phyloP scores from a whole-genome alignment of 1,140 invertebrate species.

The Heliconius hewitsoni region DNA sequence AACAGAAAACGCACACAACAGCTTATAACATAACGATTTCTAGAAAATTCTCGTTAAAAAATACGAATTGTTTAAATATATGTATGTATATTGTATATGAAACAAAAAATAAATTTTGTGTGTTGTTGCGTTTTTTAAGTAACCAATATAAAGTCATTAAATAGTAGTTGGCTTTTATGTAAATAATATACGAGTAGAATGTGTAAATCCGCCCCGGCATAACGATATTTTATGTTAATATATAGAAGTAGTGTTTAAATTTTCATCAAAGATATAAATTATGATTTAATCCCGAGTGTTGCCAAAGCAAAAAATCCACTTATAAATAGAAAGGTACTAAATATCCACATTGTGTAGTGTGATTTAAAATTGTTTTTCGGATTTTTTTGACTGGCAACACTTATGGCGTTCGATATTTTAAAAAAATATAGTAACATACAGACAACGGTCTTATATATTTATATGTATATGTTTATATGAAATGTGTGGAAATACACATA shows the following conservation, averaged over 20 bases:
- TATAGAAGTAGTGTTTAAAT: slow-evolving; percentile 27
- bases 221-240: slow-evolving; percentile 35
- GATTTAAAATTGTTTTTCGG: slow-evolving; percentile 14
- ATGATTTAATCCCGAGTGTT: slow-evolving; percentile 4
- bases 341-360: not conserved
- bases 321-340: slow-evolving; percentile 3
- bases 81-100: slow-evolving; percentile 6
- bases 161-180: slow-evolving; percentile 62
- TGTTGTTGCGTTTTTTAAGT: slow-evolving; percentile 14
- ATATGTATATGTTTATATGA: slow-evolving; percentile 37
- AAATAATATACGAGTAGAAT: slow-evolving; percentile 69
- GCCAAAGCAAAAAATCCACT: not conserved
- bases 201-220: slow-evolving; percentile 65
- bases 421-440: not conserved
- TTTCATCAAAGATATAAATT: slow-evolving; percentile 16
- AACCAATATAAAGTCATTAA: slow-evolving; percentile 27
- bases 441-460: not conserved
- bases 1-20: slow-evolving; percentile 13
- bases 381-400: slow-evolving; percentile 15
- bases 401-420: slow-evolving; percentile 11
- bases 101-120: not conserved
- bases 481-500: slow-evolving; percentile 65
- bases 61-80: slow-evolving; percentile 1
- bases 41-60: slow-evolving; percentile 19
- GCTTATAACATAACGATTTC: slow-evolving; percentile 1